phyloP scores from a whole-genome alignment of 2,888 invertebrate species.

The Drosophila lutescens region DNA sequence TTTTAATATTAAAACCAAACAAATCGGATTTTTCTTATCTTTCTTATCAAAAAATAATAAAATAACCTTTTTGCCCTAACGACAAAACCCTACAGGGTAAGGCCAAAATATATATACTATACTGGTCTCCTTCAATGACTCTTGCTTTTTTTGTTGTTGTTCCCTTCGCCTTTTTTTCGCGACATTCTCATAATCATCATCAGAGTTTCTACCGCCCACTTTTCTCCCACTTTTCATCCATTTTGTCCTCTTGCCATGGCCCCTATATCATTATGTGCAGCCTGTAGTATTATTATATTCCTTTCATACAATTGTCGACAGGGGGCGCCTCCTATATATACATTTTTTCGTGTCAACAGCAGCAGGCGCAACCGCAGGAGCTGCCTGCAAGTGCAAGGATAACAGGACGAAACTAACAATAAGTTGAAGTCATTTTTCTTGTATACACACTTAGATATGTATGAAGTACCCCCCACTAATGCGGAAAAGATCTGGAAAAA shows the following conservation, averaged over 20 bases:
- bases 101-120: neutral
- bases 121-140: slow-evolving; percentile 10
- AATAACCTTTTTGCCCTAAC: neutral
- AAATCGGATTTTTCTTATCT: no score
- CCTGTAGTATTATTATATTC: slow-evolving; percentile 40
- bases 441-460: neutral
- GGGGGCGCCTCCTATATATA: slow-evolving; percentile 12
- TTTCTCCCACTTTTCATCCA: slow-evolving; percentile 20
- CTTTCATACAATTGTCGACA: slow-evolving; percentile 42
- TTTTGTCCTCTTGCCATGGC: slow-evolving; percentile 23
- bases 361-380: slow-evolving; percentile 45
- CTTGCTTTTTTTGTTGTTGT: slow-evolving; percentile 21
- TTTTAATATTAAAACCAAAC: neutral
- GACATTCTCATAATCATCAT: slow-evolving; percentile 49
- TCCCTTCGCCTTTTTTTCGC: slow-evolving; percentile 16
- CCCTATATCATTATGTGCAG: slow-evolving; percentile 39
- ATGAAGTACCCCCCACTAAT: slow-evolving; percentile 10
- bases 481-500: slow-evolving; percentile 5
- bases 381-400: slow-evolving; percentile 51
- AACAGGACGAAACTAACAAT: slow-evolving; percentile 40
- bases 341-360: slow-evolving; percentile 42
- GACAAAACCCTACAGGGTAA: slow-evolving; percentile 9
- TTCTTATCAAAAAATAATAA: no score
- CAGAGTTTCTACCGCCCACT: slow-evolving; percentile 5
- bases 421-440: slow-evolving; percentile 23